These are phyloP conservation scores for Homalodisca vitripennis DNA, from an alignment of 1,140 invertebrate genomes.

Conservation along the genomic window DNA sequence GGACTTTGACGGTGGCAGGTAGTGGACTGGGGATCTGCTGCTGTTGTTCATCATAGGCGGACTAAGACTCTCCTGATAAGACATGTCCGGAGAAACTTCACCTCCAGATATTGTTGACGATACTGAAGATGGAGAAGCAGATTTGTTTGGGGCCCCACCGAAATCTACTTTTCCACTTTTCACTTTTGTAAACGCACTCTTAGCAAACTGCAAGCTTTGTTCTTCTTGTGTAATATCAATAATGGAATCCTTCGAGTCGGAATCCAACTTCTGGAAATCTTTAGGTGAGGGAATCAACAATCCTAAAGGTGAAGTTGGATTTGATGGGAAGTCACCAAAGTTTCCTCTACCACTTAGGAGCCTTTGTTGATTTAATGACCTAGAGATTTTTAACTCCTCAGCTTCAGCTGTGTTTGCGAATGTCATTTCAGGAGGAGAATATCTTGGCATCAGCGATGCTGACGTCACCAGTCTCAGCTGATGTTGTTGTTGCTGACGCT, in stretches of 20 bases:
- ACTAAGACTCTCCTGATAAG: conserved; percentile 73
- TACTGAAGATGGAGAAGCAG: conserved; percentile 44
- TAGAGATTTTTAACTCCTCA: conserved; percentile 33
- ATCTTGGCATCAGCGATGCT: conserved; percentile 35
- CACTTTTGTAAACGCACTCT: conserved; percentile 81
- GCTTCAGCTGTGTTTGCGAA: conserved; percentile 40
- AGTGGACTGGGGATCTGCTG: conserved; percentile 21
- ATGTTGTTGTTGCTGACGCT: conserved; percentile 37
- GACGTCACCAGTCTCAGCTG: conserved; percentile 37
- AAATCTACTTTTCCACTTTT: conserved; percentile 46
- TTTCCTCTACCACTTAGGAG: not conserved
- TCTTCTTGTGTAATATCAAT: conserved; percentile 16
- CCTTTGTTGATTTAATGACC: conserved; percentile 5
- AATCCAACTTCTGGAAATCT: not conserved
- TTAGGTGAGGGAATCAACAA: conserved; percentile 31
- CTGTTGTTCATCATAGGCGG: conserved; percentile 56
- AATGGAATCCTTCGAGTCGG: not conserved
- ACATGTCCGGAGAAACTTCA: conserved; percentile 65
- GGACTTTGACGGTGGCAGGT: conserved; percentile 12
- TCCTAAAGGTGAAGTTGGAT: conserved; percentile 36
- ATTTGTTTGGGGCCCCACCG: conserved; percentile 46
- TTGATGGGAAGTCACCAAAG: conserved; percentile 32
- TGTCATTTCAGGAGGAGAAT: conserved; percentile 35
- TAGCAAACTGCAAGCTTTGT: conserved; percentile 41
- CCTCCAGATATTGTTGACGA: conserved; percentile 59